Conservation (phyloP, 2,113 vertebrate species). For the Percina caprodes region DNA sequence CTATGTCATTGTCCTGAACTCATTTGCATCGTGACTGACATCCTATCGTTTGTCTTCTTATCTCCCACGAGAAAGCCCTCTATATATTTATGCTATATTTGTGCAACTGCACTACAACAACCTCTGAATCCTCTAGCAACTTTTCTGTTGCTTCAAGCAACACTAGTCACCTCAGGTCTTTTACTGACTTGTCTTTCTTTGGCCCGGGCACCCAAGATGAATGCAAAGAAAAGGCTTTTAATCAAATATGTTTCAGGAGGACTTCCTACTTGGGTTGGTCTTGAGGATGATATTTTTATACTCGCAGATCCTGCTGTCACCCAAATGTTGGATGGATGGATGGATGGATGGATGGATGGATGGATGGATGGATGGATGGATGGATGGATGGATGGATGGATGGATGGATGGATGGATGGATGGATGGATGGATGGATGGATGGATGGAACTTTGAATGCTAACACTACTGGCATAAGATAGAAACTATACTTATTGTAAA, state of each 20-base stretch:
- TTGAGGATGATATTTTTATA: conserved; percentile 30
- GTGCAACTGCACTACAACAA: conserved; percentile 10
- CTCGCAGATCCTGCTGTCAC: conserved; percentile 33
- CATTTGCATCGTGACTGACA: conserved; percentile 33
- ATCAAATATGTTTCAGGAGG: conserved; percentile 57
- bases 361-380: neutral
- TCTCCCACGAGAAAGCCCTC: neutral
- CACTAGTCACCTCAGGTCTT: conserved; percentile 38
- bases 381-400: neutral
- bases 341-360: neutral
- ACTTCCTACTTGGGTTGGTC: conserved; percentile 18
- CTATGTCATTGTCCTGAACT: conserved; percentile 5
- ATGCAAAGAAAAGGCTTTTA: conserved; percentile 40
- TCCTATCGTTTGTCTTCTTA: neutral
- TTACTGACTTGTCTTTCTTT: conserved; percentile 45
- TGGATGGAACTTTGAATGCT: conserved; percentile 7
- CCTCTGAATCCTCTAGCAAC: conserved; percentile 28
- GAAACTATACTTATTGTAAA: conserved; percentile 16
- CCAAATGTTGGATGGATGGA: neutral
- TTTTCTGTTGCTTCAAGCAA: conserved; percentile 21
- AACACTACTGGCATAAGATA: conserved; percentile 12
- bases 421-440: neutral
- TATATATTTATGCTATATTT: neutral
- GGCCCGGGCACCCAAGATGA: conserved; percentile 47
- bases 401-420: too few relatives aligned